Conservation (phyloP, 2,888 invertebrate genomes). For the Cryptosula pallasiana region DNA sequence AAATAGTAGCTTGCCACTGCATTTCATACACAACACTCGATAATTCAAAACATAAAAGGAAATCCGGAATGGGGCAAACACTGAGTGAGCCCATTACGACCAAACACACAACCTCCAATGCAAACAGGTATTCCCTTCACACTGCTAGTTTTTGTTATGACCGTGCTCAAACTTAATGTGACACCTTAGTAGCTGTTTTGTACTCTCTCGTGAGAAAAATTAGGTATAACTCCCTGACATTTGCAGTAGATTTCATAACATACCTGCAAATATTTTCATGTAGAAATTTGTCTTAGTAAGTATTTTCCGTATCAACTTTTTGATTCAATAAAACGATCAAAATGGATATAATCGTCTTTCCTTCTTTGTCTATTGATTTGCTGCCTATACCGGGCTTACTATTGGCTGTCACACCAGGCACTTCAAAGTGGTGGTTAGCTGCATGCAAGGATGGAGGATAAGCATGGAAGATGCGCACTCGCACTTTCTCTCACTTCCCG, state of each 20-base stretch:
- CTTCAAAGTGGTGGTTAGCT: slow-evolving; percentile 80
- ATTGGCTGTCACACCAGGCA: neutral
- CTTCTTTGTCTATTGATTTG: neutral
- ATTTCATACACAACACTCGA: too few relatives aligned
- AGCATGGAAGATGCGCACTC: slow-evolving; percentile 99
- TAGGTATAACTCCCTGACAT: neutral
- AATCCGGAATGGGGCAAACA: slow-evolving; percentile 86
- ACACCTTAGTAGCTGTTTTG: neutral
- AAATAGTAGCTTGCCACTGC: too few relatives aligned
- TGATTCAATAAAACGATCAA: neutral
- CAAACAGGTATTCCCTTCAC: slow-evolving; percentile 17
- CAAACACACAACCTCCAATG: slow-evolving; percentile 48
- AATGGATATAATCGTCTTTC: neutral
- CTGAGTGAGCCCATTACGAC: slow-evolving; percentile 89
- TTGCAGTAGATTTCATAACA: too few relatives aligned
- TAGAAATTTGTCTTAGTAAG: too few relatives aligned
- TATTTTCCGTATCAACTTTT: too few relatives aligned
- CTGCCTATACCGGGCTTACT: too few relatives aligned
- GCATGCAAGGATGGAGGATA: slow-evolving; percentile 99
- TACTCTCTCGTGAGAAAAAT: neutral
- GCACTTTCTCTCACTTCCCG: slow-evolving; percentile 74
- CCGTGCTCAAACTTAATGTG: neutral
- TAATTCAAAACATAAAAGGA: too few relatives aligned
- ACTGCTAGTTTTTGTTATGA: neutral
- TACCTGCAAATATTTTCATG: too few relatives aligned